Conservation (phyloP, 2,113 vertebrate species). For the Entelurus aequoreus region DNA sequence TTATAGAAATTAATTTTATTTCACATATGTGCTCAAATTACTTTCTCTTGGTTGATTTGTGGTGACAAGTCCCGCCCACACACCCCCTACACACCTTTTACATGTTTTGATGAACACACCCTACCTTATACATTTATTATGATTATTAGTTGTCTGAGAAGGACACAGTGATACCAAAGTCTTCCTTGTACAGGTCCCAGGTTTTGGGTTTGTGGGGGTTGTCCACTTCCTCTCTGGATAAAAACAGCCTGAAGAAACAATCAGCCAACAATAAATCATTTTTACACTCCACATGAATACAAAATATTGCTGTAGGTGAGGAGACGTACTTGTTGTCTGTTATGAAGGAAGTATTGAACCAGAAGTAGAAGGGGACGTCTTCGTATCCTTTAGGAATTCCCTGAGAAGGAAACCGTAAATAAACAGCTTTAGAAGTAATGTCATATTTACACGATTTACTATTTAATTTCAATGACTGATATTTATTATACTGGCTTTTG, state of each 20-base stretch:
- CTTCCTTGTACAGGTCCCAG: conserved; percentile 83
- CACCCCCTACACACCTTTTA: too few species aligned
- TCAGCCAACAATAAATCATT: background rate
- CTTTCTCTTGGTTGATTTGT: too few species aligned
- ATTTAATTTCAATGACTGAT: too few species aligned
- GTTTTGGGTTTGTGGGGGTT: conserved; percentile 89
- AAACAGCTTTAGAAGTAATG: background rate
- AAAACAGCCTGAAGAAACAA: conserved; percentile 75
- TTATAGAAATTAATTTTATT: too few species aligned
- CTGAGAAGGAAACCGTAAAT: conserved; percentile 48
- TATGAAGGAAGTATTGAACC: conserved; percentile 93
- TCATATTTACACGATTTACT: background rate
- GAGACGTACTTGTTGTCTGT: conserved; percentile 78
- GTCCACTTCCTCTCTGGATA: conserved; percentile 86
- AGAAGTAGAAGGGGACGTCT: conserved; percentile 90
- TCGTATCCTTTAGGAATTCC: conserved; percentile 87
- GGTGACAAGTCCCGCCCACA: too few species aligned
- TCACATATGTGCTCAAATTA: too few species aligned
- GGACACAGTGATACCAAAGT: conserved; percentile 83
- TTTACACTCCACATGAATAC: background rate
- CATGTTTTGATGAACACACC: too few species aligned
- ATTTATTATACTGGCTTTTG: too few species aligned
- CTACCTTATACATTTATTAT: background rate
- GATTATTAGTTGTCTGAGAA: conserved; percentile 67
- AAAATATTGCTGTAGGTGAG: background rate